Evolutionary conservation across 2,888 invertebrate genomes (phyloP).

Genomic region (Nasonia oneida): DNA sequence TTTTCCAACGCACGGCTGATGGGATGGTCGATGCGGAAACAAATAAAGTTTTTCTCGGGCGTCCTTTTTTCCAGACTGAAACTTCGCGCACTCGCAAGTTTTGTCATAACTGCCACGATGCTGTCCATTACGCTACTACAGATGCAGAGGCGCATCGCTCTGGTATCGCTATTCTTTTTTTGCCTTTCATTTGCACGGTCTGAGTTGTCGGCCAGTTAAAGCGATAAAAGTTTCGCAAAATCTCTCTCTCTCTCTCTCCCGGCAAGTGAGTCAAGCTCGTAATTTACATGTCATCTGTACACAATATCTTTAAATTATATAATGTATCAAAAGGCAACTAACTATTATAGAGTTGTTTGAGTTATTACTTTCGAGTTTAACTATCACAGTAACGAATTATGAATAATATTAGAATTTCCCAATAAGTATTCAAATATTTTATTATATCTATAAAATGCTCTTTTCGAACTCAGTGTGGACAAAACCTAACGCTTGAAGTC

Average conservation of each 20-base stretch:
- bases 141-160: background rate
- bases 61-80: background rate
- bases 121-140: background rate
- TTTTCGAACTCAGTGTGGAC: no score
- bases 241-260: background rate
- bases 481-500: no score
- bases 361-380: no score
- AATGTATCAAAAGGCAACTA: no score
- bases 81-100: slow-evolving; percentile 59
- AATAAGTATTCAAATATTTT: no score
- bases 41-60: slow-evolving; percentile 23
- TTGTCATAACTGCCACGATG: slow-evolving; percentile 60
- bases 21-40: slow-evolving; percentile 33
- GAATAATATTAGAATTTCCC: no score
- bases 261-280: background rate
- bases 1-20: background rate
- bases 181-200: background rate
- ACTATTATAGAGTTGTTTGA: no score
- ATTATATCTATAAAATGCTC: no score
- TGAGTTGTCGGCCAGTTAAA: background rate
- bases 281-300: background rate
- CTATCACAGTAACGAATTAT: no score
- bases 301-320: no score
- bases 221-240: slow-evolving; percentile 24
- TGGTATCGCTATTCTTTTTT: slow-evolving; percentile 8